phyloP scores from a whole-genome alignment of 2,113 vertebrate species.

The Mystacornis crossleyi region DNA sequence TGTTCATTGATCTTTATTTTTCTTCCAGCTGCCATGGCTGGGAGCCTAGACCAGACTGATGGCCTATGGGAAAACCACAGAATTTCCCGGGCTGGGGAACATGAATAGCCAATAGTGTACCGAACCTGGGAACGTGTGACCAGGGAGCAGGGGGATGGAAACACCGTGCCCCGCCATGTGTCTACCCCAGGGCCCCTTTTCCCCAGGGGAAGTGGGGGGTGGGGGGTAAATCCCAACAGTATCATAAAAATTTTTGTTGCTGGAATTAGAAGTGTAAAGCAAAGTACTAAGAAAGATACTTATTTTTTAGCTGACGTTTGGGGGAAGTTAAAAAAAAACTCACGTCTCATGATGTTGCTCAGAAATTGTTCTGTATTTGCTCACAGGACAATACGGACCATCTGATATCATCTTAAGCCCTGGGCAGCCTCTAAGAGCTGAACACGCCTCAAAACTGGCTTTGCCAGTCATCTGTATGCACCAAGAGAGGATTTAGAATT shows the following conservation, averaged over 20 bases:
- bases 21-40: no score
- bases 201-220: no score
- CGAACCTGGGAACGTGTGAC: no score
- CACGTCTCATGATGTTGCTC: not conserved
- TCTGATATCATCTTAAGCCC: not conserved
- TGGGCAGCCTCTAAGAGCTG: not conserved
- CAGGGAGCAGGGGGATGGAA: no score
- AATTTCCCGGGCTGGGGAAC: no score
- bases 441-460: not conserved
- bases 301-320: not conserved
- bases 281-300: not conserved
- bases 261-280: not conserved
- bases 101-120: no score
- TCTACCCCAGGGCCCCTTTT: no score
- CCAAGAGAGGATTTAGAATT: not conserved
- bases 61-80: no score
- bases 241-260: not conserved
- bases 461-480: not conserved
- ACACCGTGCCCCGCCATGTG: no score
- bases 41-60: no score
- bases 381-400: not conserved
- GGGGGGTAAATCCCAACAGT: no score
- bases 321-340: not conserved
- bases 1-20: no score
- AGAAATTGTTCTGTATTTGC: not conserved